Base-by-base conservation (phyloP, 2,797 vertebrate genomes). In the Hippopotamyrus pictus region DNA sequence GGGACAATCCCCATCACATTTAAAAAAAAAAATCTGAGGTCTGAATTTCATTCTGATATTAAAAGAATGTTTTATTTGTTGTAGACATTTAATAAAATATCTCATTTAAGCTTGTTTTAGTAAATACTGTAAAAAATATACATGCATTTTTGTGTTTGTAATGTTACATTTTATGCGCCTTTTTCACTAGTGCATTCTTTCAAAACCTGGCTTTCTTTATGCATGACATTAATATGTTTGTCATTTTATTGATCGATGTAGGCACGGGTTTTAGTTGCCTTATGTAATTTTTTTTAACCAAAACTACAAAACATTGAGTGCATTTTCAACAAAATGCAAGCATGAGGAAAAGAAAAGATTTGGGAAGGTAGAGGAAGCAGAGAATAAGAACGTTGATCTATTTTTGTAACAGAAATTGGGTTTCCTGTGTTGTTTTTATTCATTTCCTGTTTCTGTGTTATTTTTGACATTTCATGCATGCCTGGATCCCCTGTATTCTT, bases 381-480 rank as follows among this genome's bases (percentile, higher is more conserved):
- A 54, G 9, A 89, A 59, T 25, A 37, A 82, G 88, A 48, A 69
- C n/a, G 79, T 59, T 65, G 17, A 59, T 65, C 88, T 89, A 65
- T 89, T 89, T 65, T 53, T 50, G 82, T 22, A 82, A 82, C 88
- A 85, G 44, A 89, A 65, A 62, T 86, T 46, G 44, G 88, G 88
- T 89, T 89, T 89, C 88, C 88, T 89, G 41, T 85, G 54, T 48
- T 54, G 79, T 51, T 50, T 62, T 59, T 44, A 85, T 46, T 17
- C 37, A 57, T 25, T 89, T 89, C 88, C 88, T 89, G 88, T 86
- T 12, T 37, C 84, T 65, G 88, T 50, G 54, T 86, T 85, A 89
- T 89, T 89, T 85, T 17, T 65, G 88, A 86, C 82, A 76, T 37
- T 57, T 46, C 33, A 33, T 88, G 25, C 48, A 25, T 50, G 25